These are phyloP conservation scores for Ictalurus punctatus DNA, from an alignment of 2,113 vertebrate species.

Conservation along the genomic window DNA sequence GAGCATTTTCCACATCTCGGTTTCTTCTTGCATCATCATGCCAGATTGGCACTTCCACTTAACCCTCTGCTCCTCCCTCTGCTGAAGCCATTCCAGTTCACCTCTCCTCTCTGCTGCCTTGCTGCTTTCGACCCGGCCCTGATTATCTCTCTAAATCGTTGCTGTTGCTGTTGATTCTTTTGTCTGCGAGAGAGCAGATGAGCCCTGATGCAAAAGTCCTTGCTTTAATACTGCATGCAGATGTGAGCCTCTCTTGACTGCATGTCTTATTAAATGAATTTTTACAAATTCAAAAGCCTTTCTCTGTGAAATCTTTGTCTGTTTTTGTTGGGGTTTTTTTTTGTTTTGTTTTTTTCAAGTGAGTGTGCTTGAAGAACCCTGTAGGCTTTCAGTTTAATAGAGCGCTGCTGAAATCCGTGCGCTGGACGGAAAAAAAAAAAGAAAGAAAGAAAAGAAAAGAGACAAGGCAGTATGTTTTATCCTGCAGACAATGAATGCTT, in stretches of 20 bases:
- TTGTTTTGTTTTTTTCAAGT: background rate
- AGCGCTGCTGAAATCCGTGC: background rate
- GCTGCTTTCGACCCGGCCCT: conserved; percentile 43
- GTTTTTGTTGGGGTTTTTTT: background rate
- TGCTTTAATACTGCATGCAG: conserved; percentile 26
- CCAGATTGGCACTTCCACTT: conserved; percentile 62
- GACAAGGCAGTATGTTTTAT: conserved; percentile 14
- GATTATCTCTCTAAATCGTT: conserved; percentile 62
- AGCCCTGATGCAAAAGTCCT: background rate
- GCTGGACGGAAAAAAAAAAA: background rate
- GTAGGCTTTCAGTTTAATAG: conserved; percentile 21
- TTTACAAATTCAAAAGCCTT: conserved; percentile 40
- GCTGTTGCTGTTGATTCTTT: conserved; percentile 57
- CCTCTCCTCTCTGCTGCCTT: conserved; percentile 16
- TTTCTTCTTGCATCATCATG: conserved; percentile 59
- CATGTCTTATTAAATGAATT: conserved; percentile 30
- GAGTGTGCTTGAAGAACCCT: conserved; percentile 2
- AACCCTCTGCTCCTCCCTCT: conserved; percentile 39
- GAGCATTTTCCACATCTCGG: conserved; percentile 29
- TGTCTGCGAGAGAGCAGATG: background rate
- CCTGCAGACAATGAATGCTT: conserved; percentile 19
- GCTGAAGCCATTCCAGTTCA: background rate
- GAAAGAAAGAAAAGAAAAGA: background rate
- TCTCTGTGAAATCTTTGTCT: conserved; percentile 21
- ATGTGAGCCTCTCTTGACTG: conserved; percentile 12